Conservation (phyloP, 64 coral and sea anemone genomes). For the Stylophora pistillata region DNA sequence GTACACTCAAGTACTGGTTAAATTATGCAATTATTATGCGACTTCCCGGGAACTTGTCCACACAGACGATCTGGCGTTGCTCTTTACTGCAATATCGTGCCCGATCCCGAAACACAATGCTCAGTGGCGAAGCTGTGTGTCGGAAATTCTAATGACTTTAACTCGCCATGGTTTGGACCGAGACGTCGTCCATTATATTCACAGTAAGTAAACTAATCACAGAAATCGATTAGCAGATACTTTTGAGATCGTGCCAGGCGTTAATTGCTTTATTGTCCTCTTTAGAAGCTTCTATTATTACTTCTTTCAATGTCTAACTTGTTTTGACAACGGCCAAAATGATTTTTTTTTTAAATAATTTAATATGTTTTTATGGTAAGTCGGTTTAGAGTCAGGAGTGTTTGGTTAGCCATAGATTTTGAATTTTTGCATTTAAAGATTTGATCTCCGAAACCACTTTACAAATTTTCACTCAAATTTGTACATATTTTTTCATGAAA, state of each 20-base stretch:
- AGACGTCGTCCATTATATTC: constrained; percentile 86
- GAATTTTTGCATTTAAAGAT: too few relatives aligned
- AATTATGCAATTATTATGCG: constrained; percentile 77
- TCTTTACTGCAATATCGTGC: constrained; percentile 93
- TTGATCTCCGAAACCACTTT: too few relatives aligned
- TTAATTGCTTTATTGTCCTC: background rate
- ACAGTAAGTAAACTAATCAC: constrained; percentile 59
- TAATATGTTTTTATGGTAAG: background rate
- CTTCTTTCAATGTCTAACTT: background rate
- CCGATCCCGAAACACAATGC: constrained; percentile 59
- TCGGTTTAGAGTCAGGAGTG: background rate
- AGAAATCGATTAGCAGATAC: background rate
- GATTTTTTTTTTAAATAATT: constrained; percentile 3
- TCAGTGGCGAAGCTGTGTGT: constrained; percentile 83
- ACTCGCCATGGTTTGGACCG: constrained; percentile 77
- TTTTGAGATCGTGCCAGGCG: too few relatives aligned
- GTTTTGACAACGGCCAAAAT: background rate
- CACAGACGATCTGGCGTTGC: constrained; percentile 83
- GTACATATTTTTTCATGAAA: too few relatives aligned
- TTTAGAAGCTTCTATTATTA: background rate
- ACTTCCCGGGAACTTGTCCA: constrained; percentile 84
- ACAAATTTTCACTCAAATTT: too few relatives aligned
- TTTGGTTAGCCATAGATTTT: too few relatives aligned
- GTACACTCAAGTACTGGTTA: constrained; percentile 81
- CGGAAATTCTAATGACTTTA: constrained; percentile 91